Conservation (phyloP, 2,797 vertebrate genomes). For the Pelodytes ibericus region DNA sequence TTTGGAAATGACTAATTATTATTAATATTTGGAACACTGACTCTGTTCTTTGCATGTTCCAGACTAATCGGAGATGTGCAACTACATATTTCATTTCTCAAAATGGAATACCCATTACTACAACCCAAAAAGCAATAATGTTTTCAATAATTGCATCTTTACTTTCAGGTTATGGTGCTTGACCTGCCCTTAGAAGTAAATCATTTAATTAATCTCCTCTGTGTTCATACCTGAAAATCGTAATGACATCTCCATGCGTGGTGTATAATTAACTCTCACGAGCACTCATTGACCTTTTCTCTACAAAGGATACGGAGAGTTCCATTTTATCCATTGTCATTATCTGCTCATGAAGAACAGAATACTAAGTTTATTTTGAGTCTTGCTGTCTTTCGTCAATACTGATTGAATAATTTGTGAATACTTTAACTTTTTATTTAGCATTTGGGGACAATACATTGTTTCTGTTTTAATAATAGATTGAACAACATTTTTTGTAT, state of each 20-base stretch:
- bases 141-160: slow-evolving; percentile 46
- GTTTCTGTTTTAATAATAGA: no score
- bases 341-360: slow-evolving; percentile 17
- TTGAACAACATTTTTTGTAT: no score
- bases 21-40: background rate
- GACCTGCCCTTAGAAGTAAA: slow-evolving; percentile 52
- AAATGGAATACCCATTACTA: slow-evolving; percentile 20
- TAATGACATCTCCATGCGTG: slow-evolving; percentile 50
- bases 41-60: background rate
- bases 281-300: slow-evolving; percentile 48
- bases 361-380: slow-evolving; percentile 14
- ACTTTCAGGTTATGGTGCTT: slow-evolving; percentile 46
- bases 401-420: background rate
- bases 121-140: slow-evolving; percentile 41
- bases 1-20: background rate
- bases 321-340: slow-evolving; percentile 17
- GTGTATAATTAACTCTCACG: slow-evolving; percentile 43
- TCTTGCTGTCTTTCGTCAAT: background rate
- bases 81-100: slow-evolving; percentile 18
- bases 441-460: no score
- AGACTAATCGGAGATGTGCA: background rate
- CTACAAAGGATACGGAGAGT: slow-evolving; percentile 35
- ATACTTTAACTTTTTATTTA: no score
- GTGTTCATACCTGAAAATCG: slow-evolving; percentile 48
- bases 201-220: slow-evolving; percentile 54